A percentile compares a stretch with the other conserved stretches of the same genome.
Evolutionary conservation across 2,113 vertebrate genomes (phyloP).

Genomic region (Scartelaos histophorus): DNA sequence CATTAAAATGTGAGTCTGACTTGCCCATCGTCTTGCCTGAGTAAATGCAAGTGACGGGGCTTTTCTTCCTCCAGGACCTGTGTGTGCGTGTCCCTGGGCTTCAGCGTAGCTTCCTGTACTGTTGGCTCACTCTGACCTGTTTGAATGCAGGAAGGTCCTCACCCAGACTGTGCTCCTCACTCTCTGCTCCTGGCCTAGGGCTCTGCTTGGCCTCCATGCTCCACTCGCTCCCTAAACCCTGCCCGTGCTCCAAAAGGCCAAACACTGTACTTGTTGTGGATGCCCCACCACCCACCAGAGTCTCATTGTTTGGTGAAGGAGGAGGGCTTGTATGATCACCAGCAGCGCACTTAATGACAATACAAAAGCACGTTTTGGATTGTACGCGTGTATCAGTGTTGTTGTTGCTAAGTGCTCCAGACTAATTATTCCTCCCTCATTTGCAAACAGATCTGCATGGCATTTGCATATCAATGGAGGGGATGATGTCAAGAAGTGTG

Average conservation of each 20-base stretch:
- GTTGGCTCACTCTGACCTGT: constrained; percentile 62
- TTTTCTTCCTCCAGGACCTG: constrained; percentile 65
- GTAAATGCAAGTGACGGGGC: constrained; percentile 33
- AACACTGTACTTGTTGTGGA: constrained; percentile 67
- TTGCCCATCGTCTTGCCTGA: constrained; percentile 24
- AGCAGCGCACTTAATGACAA: constrained; percentile 76
- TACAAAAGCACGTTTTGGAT: constrained; percentile 68
- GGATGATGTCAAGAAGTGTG: constrained; percentile 66
- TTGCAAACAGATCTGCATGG: constrained; percentile 69
- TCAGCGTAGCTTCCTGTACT: constrained; percentile 56
- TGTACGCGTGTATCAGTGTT: constrained; percentile 74
- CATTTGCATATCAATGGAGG: constrained; percentile 79
- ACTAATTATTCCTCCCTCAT: constrained; percentile 82
- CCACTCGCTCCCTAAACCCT: constrained; percentile 67
- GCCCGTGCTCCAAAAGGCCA: constrained; percentile 67
- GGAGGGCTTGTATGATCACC: constrained; percentile 67
- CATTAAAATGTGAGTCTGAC: constrained; percentile 24
- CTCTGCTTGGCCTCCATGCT: constrained; percentile 70
- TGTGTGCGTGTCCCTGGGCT: constrained; percentile 54
- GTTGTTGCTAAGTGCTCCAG: constrained; percentile 78
- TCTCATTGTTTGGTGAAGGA: constrained; percentile 32
- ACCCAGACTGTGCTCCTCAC: constrained; percentile 57
- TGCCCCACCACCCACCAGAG: constrained; percentile 63
- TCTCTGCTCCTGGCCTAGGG: constrained; percentile 67
- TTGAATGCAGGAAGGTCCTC: constrained; percentile 54